Base-by-base conservation (phyloP, 2,888 invertebrate species). In the Lagria hirta region DNA sequence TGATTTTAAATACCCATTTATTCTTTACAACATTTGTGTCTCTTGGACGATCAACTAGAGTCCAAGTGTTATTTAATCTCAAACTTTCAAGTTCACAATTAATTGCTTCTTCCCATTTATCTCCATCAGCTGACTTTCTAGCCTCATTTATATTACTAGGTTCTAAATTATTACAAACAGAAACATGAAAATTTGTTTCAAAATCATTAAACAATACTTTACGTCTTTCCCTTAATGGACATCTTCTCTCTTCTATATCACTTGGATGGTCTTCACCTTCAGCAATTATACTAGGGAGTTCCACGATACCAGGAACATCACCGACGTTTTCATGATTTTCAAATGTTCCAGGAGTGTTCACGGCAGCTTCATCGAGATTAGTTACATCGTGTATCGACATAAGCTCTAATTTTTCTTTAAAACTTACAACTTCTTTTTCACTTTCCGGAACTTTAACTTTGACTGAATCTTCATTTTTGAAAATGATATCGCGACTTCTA, bases 1-100 rank as follows among this genome's bases (percentile, higher is more conserved):
- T 58, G 1, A 51, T 18, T 8, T 43, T 37, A 16, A 30, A 42
- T 14, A 51, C 45, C 44, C 51, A 48, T 18, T 43, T 40, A 41
- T 41, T 40, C 4, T 15, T 30, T 18, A 51, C 36, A n/a, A 28
- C 24, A 27, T 49, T 43, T 12, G n/a, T 42, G 12, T 24, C 28
- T n/a, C 22, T 17, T 30, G 35, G 38, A 14, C 24, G 8, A 8
- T 48, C 28, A 15, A 51, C 22, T 1, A 46, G 15, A 22, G 28
- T 15, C 46, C 38, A 49, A 3, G 41, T 43, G 6, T 34, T 20
- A 11, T 45, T 51, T 41, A 48, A 42, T 6, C 29, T 18, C 20
- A 47, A 21, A 18, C 38, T 43, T 6, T 14, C 21, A 24, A 49
- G 45, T 29, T 51, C 48, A 14, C 49, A 48, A 16, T 51, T 33